Evolutionary conservation across 2,797 vertebrate species (phyloP), one percentile per base, ranked within the genome.

Genomic region (Cephalopachus bancanus): DNA sequence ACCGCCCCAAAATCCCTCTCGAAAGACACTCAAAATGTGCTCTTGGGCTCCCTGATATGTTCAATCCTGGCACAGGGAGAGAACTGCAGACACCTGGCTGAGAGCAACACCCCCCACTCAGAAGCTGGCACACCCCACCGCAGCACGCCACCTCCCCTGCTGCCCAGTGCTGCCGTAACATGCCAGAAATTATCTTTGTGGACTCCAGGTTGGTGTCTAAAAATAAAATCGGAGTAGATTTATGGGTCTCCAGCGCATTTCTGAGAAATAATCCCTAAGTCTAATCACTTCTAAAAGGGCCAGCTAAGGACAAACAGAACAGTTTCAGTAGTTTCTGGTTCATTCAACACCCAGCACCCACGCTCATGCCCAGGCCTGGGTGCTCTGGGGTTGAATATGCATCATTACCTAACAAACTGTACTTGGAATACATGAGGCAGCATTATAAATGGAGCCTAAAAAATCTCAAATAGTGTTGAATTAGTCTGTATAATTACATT

Each of bases 91-190:
- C 19, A 5, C 10, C 6, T 5, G 51, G 55, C 72, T 15, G 12
- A 28, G 30, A 72, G 22, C 10, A 20, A 4, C 4, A 30, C 57
- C 4, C 55, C 22, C 67, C 69, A 4, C 16, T 7, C 3, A 10
- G 65, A 37, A 15, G 55, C 6, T 20, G 1, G 0, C 24, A 30
- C 14, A 1, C 30, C 55, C 62, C 0, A 0, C 7, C 0, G 3
- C 69, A 1, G 3, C 24, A 60, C 17, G 24, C 1, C 3, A 0
- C 26, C 44, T 6, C 7, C 33, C 3, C 59, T 7, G 14, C 26
- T 2, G 11, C 49, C 65, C 44, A 37, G 17, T 1, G 4, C 3
- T 2, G 22, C 89, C 11, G 22, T 44, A 60, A 37, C 60, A 10
- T 3, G 11, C 84, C 0, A 0, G 51, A 83, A 84, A 49, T 15